These are phyloP conservation scores for Idaea aversata DNA, from an alignment of 2,888 invertebrate genomes.

Conservation along the genomic window DNA sequence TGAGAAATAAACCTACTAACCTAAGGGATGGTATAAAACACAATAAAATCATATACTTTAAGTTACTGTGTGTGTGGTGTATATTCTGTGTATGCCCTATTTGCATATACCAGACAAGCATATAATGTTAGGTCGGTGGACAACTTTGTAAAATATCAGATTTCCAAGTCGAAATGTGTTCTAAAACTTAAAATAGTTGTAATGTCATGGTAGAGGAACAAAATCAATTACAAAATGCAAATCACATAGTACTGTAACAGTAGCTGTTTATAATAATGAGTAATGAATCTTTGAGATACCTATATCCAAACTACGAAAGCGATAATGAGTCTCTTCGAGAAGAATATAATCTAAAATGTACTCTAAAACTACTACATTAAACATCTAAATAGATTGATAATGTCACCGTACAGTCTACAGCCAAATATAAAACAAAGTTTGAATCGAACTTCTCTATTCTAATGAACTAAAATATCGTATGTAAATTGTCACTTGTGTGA, in stretches of 20 bases:
- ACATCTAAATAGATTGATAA: conserved; percentile 2
- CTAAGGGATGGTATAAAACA: not conserved
- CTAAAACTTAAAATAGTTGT: not conserved
- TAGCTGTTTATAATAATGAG: conserved; percentile 73
- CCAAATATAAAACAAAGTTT: not conserved
- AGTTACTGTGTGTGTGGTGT: not conserved
- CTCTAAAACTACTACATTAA: not conserved
- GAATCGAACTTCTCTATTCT: not conserved
- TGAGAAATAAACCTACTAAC: too few species aligned
- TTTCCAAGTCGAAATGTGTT: not conserved
- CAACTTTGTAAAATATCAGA: too few species aligned
- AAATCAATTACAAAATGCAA: conserved; percentile 3
- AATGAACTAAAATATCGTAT: not conserved
- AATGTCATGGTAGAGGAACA: not conserved
- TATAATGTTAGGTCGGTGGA: too few species aligned
- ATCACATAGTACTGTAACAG: conserved; percentile 41
- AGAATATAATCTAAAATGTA: not conserved
- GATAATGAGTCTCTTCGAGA: not conserved
- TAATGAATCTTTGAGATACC: conserved; percentile 65
- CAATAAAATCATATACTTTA: not conserved
- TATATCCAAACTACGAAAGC: conserved; percentile 21
- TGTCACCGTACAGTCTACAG: not conserved
- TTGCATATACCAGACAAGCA: too few species aligned
- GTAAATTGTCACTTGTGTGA: not conserved
- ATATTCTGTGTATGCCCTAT: too few species aligned